Evolutionary conservation across 2,797 vertebrate genomes (phyloP).

Genomic region (Notolepis coatsorum): DNA sequence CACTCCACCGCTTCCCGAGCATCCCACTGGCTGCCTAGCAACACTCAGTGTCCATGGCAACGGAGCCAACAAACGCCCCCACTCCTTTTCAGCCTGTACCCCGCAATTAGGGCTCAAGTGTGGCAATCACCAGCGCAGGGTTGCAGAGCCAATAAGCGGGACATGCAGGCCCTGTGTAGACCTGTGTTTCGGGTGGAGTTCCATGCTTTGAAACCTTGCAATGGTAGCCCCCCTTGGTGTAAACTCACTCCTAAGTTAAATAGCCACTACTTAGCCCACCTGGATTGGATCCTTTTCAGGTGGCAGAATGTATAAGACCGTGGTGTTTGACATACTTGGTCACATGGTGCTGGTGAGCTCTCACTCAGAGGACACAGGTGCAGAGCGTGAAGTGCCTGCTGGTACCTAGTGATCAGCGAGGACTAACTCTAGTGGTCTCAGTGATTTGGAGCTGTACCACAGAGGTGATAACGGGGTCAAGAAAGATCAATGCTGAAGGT

Average conservation of each 20-base stretch:
- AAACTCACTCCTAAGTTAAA: no score
- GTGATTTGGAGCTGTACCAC: no score
- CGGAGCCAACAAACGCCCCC: conserved; percentile 83
- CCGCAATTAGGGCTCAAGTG: conserved; percentile 78
- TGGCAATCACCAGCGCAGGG: conserved; percentile 68
- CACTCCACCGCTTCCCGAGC: conserved; percentile 77
- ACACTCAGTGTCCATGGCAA: conserved; percentile 83
- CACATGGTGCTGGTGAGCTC: no score
- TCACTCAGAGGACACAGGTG: no score
- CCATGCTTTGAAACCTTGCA: conserved; percentile 26
- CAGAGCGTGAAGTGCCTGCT: no score
- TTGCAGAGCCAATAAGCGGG: conserved; percentile 33
- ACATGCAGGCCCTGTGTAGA: conserved; percentile 13
- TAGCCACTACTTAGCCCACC: no score
- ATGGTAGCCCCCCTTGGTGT: no score
- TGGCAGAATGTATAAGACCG: no score
- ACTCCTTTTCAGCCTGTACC: conserved; percentile 67
- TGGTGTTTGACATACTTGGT: no score
- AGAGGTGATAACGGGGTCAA: no score
- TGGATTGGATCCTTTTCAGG: no score
- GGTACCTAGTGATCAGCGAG: conserved; percentile 29
- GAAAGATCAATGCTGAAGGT: no score
- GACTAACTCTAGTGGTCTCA: not conserved
- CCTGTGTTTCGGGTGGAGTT: conserved; percentile 15
- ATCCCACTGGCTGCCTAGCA: conserved; percentile 83